Conservation (phyloP, 2,797 vertebrate genomes). For the Spheniscus humboldti region DNA sequence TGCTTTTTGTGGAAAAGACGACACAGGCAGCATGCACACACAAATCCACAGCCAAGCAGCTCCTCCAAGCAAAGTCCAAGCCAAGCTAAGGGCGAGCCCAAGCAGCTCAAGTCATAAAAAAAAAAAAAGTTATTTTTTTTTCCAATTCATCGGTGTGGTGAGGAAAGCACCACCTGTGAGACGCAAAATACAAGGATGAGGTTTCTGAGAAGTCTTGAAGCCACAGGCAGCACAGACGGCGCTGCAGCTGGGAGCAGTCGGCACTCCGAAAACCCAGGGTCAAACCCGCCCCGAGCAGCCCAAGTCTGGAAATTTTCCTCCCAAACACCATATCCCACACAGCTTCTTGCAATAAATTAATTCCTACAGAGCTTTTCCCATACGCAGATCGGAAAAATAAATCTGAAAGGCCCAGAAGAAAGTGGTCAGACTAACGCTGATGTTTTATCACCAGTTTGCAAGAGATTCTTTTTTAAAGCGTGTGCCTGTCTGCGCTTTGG, state of each 20-base stretch:
- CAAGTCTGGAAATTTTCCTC: neutral
- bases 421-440: neutral
- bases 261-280: accelerated
- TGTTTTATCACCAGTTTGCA: neutral
- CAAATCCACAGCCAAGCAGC: neutral
- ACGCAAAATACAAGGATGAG: neutral
- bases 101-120: neutral
- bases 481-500: neutral
- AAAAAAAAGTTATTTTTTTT: neutral
- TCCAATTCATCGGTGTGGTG: accelerated
- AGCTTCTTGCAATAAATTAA: neutral
- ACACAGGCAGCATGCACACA: accelerated
- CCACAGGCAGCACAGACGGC: no score
- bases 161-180: neutral
- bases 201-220: neutral
- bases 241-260: accelerated
- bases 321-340: neutral
- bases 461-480: neutral
- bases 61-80: neutral
- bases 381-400: neutral
- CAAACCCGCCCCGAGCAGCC: neutral
- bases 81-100: neutral
- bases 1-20: neutral
- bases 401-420: neutral
- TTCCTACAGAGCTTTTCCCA: neutral